Base-by-base conservation (phyloP, 2,113 vertebrate species). In the Labeo rohita region DNA sequence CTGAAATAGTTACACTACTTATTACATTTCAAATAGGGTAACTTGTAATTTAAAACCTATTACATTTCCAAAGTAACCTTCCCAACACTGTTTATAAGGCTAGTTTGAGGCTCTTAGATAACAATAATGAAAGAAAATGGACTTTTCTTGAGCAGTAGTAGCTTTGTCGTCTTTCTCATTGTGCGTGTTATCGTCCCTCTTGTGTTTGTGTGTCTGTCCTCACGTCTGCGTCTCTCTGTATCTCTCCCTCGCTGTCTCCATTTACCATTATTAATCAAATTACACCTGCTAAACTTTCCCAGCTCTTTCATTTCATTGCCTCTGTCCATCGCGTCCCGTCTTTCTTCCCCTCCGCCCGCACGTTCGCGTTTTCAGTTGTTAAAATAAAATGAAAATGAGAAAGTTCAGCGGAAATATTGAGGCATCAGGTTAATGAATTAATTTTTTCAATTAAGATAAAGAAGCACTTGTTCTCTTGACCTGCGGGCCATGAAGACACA, bases 391-490 rank as follows among this genome's bases (percentile, higher is more conserved):
- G 56, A 80, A 85, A 87, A 77, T 80, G 74, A 6, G 84, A 89
- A 89, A 86, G 90, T 92, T 91, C 91, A 86, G 90, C 90, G 90
- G 86, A 90, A 90, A 92, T 91, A 91, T 86, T 86, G 91, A 91
- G 87, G 90, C 91, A 91, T 95, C 93, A 93, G 92, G 94, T 95
- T 94, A 95, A 95, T 95, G 92, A 94, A 94, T 95, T 93, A 84
- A 91, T 93, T 94, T 94, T 95, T 95, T 92, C 92, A 94, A 95
- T 95, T 94, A 93, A 94, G 94, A 95, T 95, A 94, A 94, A 94
- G 93, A 82, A 89, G 82, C 90, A 89, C 90, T 91, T 88, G 89
- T 87, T 92, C 87, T 90, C 81, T 88, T 93, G 93, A 95, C 93
- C 94, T 91, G 91, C 89, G 34, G 94, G 94, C 89, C 92, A 85